Evolutionary conservation across 2,797 vertebrate genomes (phyloP).

Genomic region (Ciconia nigra): DNA sequence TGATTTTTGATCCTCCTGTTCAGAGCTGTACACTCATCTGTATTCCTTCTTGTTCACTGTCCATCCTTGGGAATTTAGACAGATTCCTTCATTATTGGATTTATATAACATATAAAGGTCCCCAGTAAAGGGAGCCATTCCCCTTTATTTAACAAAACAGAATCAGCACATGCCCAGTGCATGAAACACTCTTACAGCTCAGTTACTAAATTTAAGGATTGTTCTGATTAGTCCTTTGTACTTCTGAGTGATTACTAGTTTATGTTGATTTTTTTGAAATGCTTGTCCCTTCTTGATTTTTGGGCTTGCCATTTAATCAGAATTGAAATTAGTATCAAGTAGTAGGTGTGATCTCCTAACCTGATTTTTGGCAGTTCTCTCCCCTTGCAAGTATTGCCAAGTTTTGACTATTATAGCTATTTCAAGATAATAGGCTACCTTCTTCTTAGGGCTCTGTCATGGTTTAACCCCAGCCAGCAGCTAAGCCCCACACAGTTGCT

Average conservation of each 20-base stretch:
- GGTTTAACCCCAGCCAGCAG: too few relatives aligned
- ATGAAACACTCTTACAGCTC: background rate
- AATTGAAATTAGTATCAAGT: background rate
- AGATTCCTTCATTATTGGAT: background rate
- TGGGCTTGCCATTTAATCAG: background rate
- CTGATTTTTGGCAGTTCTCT: background rate
- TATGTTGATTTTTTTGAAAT: background rate
- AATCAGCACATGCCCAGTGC: background rate
- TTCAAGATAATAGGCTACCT: background rate
- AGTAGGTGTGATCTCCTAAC: background rate
- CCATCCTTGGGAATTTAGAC: background rate
- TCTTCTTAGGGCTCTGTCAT: background rate
- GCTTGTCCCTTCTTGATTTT: background rate
- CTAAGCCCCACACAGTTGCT: too few relatives aligned
- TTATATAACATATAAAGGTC: background rate
- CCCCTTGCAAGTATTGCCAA: background rate
- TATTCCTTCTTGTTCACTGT: background rate
- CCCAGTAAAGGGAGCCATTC: background rate
- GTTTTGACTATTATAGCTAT: background rate
- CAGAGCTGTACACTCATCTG: background rate
- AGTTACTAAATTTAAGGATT: background rate
- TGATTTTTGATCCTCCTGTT: accelerated
- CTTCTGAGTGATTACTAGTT: background rate
- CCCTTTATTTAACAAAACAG: background rate
- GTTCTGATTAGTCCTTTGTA: background rate